These are phyloP conservation scores for Acanthaster planci DNA, from an alignment of 35 echinoderm and acorn worm species.

Conservation along the genomic window DNA sequence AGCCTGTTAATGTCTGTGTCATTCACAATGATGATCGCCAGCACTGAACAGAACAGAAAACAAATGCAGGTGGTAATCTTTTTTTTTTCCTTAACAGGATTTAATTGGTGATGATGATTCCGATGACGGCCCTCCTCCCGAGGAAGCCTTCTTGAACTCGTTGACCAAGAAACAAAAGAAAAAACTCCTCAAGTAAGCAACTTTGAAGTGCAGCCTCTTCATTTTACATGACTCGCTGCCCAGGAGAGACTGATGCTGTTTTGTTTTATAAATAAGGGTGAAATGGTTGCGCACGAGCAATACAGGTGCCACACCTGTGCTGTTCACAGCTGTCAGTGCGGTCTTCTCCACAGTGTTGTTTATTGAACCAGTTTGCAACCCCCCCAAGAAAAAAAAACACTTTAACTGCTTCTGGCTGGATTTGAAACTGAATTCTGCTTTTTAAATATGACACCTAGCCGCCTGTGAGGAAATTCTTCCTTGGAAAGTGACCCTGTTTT, in stretches of 20 bases:
- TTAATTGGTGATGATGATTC: conserved; percentile 79
- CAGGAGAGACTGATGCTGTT: neutral
- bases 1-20: neutral
- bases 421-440: too few species aligned
- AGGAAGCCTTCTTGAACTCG: conserved; percentile 87
- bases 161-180: conserved; percentile 93
- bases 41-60: neutral
- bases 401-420: too few species aligned
- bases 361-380: neutral
- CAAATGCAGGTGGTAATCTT: neutral
- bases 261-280: neutral
- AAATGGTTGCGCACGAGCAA: neutral
- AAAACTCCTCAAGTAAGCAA: conserved; percentile 95
- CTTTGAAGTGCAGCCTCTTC: neutral
- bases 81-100: conserved; percentile 52
- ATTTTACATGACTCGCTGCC: neutral
- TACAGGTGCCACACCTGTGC: neutral
- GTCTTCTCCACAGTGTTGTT: neutral
- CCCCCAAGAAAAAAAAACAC: too few species aligned
- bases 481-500: too few species aligned
- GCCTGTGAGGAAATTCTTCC: too few species aligned
- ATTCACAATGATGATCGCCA: neutral
- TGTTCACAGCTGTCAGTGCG: neutral
- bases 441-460: too few species aligned
- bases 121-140: conserved; percentile 69